Evolutionary conservation across 2,888 invertebrate genomes (phyloP), one percentile per base, ranked within the genome.

Genomic region (Strigamia transsilvanica): DNA sequence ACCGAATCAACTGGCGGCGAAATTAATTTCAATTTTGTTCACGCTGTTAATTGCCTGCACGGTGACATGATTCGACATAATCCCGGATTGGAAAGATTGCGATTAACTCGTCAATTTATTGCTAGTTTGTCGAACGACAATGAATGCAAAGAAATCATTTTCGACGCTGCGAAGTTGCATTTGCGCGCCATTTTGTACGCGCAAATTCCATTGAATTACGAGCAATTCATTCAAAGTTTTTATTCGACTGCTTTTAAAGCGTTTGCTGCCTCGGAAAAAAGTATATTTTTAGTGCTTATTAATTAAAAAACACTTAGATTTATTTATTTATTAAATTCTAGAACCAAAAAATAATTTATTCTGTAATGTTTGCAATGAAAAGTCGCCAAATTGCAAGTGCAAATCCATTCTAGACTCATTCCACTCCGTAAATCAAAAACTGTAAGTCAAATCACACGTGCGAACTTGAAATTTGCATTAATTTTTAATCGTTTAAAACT

Each of bases 361-460:
- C 18, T 80, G 80, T 61, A 32, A 46, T 56, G 32, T 27, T 34
- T 56, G 80, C 27, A 80, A 23, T 61, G 27, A 80, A 51, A 27
- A 51, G 12, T 3, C 23, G 42, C 4, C 13, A 21, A 32, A 27
- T 82, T 93, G 93, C 86, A 90, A 90, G 82, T 93, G 93, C 87
- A 90, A 91, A 83, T 89, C 91, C 80, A 92, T 93, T 85, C 91
- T 93, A 5, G 90, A 91, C 85, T 91, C 92, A 82, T 95, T 95
- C 87, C 91, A 93, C 87, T 92, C 93, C 84, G 93, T 93, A 3
- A 96, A 96, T 87, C 91, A 91, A 87, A 93, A 92, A 86, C 85
- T 86, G 85, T 86, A 85, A 85, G 86, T 85, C 82, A 66, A 21
- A 21, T 10, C 10, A 51, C 3, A 51, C 4, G 7, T 10, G 4